These are phyloP conservation scores for Pedicia rivosa DNA, from an alignment of 2,888 invertebrate genomes.

Conservation along the genomic window DNA sequence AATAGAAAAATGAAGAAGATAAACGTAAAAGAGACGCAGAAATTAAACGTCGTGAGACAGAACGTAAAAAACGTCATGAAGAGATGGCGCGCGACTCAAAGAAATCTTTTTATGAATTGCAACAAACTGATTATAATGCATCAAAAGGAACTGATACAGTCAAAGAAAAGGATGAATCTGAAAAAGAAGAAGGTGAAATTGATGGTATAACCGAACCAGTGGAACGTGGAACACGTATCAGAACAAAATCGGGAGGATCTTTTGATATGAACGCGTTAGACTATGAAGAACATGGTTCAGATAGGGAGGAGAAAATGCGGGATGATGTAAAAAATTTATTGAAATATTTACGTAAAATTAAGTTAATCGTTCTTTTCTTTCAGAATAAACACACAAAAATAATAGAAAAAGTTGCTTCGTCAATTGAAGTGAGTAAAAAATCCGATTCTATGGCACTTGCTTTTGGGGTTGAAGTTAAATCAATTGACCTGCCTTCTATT, in stretches of 20 bases:
- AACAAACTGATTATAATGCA: slow-evolving; percentile 29
- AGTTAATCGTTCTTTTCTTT: no score
- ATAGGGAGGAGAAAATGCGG: slow-evolving; percentile 27
- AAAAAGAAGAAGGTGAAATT: slow-evolving; percentile 35
- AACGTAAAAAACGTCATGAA: slow-evolving; percentile 37
- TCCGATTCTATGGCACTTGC: slow-evolving; percentile 39
- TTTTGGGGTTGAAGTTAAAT: slow-evolving; percentile 35
- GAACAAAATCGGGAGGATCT: slow-evolving; percentile 13
- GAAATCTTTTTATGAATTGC: slow-evolving; percentile 29
- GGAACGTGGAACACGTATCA: neutral
- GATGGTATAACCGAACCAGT: slow-evolving; percentile 24
- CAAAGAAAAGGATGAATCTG: slow-evolving; percentile 15
- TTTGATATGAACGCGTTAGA: slow-evolving; percentile 59
- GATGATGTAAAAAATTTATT: neutral
- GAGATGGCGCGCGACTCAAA: slow-evolving; percentile 32
- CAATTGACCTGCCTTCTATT: no score
- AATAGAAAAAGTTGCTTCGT: no score
- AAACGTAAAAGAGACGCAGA: slow-evolving; percentile 42
- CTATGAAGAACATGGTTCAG: slow-evolving; percentile 46
- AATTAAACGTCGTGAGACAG: slow-evolving; percentile 35
- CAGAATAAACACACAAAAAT: no score
- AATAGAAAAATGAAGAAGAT: slow-evolving; percentile 47
- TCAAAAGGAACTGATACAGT: slow-evolving; percentile 6
- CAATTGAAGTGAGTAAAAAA: slow-evolving; percentile 15
- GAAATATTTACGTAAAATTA: no score